Conservation (phyloP, 2,888 invertebrate genomes). For the Trachelus tabidus region DNA sequence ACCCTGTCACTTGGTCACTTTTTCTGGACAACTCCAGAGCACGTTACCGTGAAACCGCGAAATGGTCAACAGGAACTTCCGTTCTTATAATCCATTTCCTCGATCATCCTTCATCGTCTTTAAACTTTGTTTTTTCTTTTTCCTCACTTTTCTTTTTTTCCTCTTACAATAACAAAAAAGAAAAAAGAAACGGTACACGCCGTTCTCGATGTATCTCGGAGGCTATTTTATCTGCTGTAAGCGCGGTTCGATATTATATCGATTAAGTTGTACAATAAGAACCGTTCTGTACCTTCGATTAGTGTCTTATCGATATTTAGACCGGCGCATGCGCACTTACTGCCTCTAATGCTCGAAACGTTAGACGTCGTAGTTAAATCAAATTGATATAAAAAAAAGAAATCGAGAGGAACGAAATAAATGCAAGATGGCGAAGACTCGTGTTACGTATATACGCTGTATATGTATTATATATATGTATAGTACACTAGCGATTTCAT, state of each 20-base stretch:
- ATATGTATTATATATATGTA: no score
- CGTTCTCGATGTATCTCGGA: slow-evolving; percentile 9
- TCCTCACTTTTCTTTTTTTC: no score
- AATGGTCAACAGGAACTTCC: not conserved
- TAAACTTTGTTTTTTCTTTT: no score
- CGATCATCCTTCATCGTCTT: not conserved
- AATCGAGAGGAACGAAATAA: no score
- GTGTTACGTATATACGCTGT: no score
- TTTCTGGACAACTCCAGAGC: not conserved
- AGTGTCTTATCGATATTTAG: not conserved
- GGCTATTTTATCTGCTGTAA: slow-evolving; percentile 28
- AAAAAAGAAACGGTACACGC: not conserved
- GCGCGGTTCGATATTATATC: slow-evolving; percentile 27
- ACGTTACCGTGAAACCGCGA: not conserved
- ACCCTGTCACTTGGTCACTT: not conserved
- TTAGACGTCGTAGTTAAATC: no score
- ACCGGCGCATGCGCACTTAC: not conserved
- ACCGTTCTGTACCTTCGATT: not conserved
- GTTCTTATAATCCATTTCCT: not conserved
- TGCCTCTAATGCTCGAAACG: no score
- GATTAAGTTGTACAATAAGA: not conserved
- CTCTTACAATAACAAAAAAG: no score
- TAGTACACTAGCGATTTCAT: no score
- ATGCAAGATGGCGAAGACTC: no score
- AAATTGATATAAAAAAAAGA: no score